Conservation (phyloP, 2,888 invertebrate species). For the Drosophila putrida region DNA sequence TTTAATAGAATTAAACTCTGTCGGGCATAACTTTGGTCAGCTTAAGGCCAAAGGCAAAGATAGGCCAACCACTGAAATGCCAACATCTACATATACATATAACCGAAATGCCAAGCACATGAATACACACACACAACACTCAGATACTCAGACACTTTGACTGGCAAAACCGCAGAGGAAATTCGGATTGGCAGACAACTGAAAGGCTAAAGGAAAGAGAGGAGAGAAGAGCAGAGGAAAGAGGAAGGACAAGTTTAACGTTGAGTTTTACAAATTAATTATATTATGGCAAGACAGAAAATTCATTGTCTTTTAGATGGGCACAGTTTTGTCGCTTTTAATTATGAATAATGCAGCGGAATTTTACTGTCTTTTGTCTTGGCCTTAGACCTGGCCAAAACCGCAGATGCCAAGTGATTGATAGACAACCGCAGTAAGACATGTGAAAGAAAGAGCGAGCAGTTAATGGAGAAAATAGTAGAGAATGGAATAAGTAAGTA, state of each 20-base stretch:
- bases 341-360: constrained; percentile 69
- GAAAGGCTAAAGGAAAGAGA: constrained; percentile 1
- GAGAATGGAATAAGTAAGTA: not conserved
- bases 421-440: constrained; percentile 49
- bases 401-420: constrained; percentile 67
- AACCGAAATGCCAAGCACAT: constrained; percentile 39
- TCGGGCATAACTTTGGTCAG: constrained; percentile 43
- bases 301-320: constrained; percentile 26
- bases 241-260: constrained; percentile 6
- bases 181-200: constrained; percentile 35
- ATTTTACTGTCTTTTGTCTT: constrained; percentile 5
- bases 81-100: constrained; percentile 36
- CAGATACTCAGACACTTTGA: constrained; percentile 18
- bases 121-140: constrained; percentile 11
- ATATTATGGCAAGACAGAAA: constrained; percentile 31
- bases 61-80: constrained; percentile 50
- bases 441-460: constrained; percentile 1
- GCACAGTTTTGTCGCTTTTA: constrained; percentile 65
- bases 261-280: constrained; percentile 66
- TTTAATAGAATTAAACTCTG: constrained; percentile 45
- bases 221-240: not conserved
- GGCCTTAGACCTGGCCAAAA: constrained; percentile 27
- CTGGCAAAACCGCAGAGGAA: constrained; percentile 39
- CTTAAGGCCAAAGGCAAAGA: constrained; percentile 31
- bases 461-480: not conserved